Percentiles rank a stretch among this genome's conserved stretches.
Evolutionary conservation across 2,888 invertebrate species (phyloP).

Genomic region (Andrena hattorfiana): DNA sequence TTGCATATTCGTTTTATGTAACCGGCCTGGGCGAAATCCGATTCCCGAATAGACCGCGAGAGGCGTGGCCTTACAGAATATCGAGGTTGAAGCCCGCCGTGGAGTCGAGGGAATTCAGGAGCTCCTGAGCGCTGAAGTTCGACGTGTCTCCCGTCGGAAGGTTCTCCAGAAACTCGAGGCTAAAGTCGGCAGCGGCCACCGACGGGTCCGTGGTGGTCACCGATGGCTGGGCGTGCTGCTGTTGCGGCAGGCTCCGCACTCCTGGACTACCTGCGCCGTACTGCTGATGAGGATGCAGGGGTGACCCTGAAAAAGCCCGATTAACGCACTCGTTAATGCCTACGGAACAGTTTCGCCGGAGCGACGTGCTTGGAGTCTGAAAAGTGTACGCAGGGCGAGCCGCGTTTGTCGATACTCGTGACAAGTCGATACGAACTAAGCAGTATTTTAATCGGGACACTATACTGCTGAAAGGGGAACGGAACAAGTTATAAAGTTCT

Average conservation of each 20-base stretch:
- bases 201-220: slow-evolving; percentile 80
- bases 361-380: background rate
- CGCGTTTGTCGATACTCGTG: too few species aligned
- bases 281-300: slow-evolving; percentile 85
- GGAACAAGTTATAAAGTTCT: too few species aligned
- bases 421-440: too few species aligned
- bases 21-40: slow-evolving; percentile 46
- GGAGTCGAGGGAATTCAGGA: slow-evolving; percentile 93
- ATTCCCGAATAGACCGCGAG: slow-evolving; percentile 59
- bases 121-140: slow-evolving; percentile 92
- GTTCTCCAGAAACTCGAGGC: slow-evolving; percentile 94
- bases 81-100: slow-evolving; percentile 86
- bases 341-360: background rate
- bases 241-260: slow-evolving; percentile 78
- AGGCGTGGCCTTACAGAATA: slow-evolving; percentile 79
- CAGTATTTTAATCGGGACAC: too few species aligned
- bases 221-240: slow-evolving; percentile 74
- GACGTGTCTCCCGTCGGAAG: slow-evolving; percentile 91
- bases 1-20: slow-evolving; percentile 26
- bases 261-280: slow-evolving; percentile 82
- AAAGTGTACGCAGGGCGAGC: too few species aligned
- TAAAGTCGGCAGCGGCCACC: slow-evolving; percentile 88
- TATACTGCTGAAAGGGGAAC: too few species aligned
- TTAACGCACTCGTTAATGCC: background rate
- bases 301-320: slow-evolving; percentile 77